Base-by-base conservation (phyloP, 2,888 invertebrate species). In the Dicycla oo region DNA sequence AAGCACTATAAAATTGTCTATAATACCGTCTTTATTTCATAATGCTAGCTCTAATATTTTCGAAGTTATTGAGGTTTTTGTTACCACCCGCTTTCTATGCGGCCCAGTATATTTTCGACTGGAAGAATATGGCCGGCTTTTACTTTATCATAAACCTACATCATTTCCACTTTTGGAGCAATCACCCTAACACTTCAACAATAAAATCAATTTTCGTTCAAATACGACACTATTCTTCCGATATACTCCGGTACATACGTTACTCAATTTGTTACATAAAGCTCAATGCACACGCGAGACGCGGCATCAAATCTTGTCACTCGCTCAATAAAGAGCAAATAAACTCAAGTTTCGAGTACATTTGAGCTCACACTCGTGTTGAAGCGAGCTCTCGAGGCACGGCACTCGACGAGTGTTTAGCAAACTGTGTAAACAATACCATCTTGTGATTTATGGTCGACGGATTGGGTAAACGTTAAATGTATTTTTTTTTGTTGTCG, bases 291-390 rank as follows among this genome's bases (percentile, higher is more conserved):
- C 84, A 85, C 78, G 82, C 73, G 86, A 85, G 78, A 81, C 75
- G 81, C 82, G 83, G 78, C 88, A 85, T 90, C 89, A 92, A 93
- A 93, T 93, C 91, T 91, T 88, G 90, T 91, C 93, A 90, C 88
- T 88, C 71, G 57, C 90, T 91, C 92, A 92, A 93, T 92, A 91
- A 90, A 91, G 91, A 90, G 92, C 93, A 94, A 95, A 94, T 92
- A 93, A 90, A 93, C 92, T 93, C 86, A 87, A 89, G 86, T 88
- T 88, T 91, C 81, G 85, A 93, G 92, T 89, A 90, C 88, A 88
- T 89, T 84, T 88, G 89, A 91, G 92, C 90, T 91, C 89, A 91
- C 92, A 92, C 93, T 94, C 91, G 90, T 91, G 88, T 86, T 91
- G 83, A 80, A 93, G 91, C 83, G 86, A 85, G 86, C 87, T 87